A percentile compares a stretch with the other conserved stretches of the same genome.
These are phyloP conservation scores for Stegana nigrithorax DNA, from an alignment of 2,888 invertebrate species.

Conservation along the genomic window DNA sequence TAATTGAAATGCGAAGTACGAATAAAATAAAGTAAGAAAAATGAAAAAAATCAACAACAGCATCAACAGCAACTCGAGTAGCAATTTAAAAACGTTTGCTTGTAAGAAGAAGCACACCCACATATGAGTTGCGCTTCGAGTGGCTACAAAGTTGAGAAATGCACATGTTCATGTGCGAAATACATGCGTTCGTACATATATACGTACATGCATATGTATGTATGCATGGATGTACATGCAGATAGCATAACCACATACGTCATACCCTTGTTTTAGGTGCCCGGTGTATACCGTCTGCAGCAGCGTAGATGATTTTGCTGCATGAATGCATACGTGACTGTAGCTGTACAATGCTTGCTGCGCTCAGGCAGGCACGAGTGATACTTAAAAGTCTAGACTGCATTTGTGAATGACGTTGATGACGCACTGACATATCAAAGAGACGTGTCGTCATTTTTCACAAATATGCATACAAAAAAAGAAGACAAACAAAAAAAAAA, in stretches of 20 bases:
- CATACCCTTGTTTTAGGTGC: too few species aligned
- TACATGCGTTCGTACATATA: background rate
- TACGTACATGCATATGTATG: background rate
- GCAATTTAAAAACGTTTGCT: too few species aligned
- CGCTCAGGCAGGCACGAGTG: conserved; percentile 24
- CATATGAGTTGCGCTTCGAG: too few species aligned
- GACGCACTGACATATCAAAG: background rate
- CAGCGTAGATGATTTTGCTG: conserved; percentile 9
- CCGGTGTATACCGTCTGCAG: too few species aligned
- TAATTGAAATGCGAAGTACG: conserved; percentile 2
- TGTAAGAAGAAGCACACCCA: too few species aligned
- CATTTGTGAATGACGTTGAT: conserved; percentile 4
- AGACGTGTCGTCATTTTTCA: too few species aligned
- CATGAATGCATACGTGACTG: background rate
- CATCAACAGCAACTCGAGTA: background rate
- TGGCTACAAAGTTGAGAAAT: too few species aligned
- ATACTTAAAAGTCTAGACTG: conserved; percentile 48
- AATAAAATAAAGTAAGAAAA: too few species aligned
- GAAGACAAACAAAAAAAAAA: background rate
- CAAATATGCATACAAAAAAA: background rate
- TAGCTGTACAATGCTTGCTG: conserved; percentile 7
- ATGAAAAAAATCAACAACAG: background rate
- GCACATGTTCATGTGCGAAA: too few species aligned
- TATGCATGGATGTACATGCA: conserved; percentile 2
- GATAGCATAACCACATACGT: too few species aligned